Percentiles rank a stretch among this genome's conserved stretches.
Conservation (phyloP, 2,888 invertebrate genomes). For the Tigriopus californicus region DNA sequence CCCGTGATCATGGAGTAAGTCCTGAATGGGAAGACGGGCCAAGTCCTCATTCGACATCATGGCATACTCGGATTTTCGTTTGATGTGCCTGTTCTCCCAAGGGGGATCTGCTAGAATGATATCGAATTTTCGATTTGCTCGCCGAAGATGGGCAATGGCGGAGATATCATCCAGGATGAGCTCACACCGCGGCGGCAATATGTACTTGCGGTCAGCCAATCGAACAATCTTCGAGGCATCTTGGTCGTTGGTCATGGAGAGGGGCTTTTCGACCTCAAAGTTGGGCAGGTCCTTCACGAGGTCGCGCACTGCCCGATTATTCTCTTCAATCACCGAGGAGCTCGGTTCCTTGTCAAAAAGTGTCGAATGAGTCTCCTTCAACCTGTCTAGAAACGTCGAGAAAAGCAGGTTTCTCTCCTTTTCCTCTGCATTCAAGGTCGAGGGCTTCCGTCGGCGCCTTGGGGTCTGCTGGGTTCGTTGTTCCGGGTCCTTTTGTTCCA, state of each 20-base stretch:
- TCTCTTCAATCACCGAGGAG: neutral
- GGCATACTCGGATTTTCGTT: conserved; percentile 4
- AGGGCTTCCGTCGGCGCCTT: neutral
- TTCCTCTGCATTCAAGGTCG: neutral
- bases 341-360: too few species aligned
- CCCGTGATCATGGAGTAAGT: neutral
- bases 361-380: too few species aligned
- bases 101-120: conserved; percentile 14
- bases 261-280: too few species aligned
- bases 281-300: neutral
- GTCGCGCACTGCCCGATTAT: neutral
- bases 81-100: conserved; percentile 15
- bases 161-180: neutral
- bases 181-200: conserved; percentile 1
- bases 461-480: too few species aligned
- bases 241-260: neutral
- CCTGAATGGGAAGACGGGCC: neutral
- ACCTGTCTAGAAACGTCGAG: too few species aligned
- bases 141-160: neutral
- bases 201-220: neutral
- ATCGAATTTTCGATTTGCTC: conserved; percentile 1
- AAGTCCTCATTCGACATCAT: conserved; percentile 3
- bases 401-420: too few species aligned
- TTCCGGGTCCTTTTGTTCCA: too few species aligned
- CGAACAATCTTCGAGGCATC: neutral